A percentile compares a stretch with the other conserved stretches of the same genome.
Evolutionary conservation across 1,140 invertebrate genomes (phyloP).

Genomic region (Solenopsis fugax): DNA sequence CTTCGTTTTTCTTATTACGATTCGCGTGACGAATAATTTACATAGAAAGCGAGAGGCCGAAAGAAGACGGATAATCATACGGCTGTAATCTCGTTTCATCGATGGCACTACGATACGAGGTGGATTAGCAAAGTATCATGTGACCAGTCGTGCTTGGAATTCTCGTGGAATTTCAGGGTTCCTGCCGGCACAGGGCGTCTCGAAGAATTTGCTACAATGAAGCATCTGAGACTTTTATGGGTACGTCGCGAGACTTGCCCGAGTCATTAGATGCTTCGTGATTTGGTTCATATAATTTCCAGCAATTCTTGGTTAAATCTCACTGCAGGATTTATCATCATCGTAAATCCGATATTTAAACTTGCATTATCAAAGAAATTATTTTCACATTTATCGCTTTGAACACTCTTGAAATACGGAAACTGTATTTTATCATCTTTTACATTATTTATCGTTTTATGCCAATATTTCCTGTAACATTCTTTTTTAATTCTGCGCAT

Average conservation of each 20-base stretch:
- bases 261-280: slow-evolving; percentile 61
- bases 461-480: neutral
- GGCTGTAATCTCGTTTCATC: slow-evolving; percentile 76
- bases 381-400: neutral
- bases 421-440: neutral
- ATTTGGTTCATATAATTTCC: slow-evolving; percentile 43
- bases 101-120: slow-evolving; percentile 67
- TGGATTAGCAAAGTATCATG: slow-evolving; percentile 75
- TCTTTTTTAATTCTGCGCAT: neutral
- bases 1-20: neutral
- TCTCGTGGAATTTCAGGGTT: slow-evolving; percentile 74
- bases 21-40: slow-evolving; percentile 11
- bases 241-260: slow-evolving; percentile 39
- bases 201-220: slow-evolving; percentile 75
- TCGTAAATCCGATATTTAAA: slow-evolving; percentile 4
- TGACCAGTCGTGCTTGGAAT: slow-evolving; percentile 70
- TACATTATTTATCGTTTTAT: neutral
- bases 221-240: slow-evolving; percentile 70
- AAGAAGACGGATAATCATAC: neutral
- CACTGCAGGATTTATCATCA: neutral
- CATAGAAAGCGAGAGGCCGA: neutral
- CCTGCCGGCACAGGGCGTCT: slow-evolving; percentile 68
- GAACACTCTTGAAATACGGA: no score
- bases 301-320: slow-evolving; percentile 52
- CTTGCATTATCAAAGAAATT: neutral